A percentile compares a stretch with the other conserved stretches of the same genome.
These are phyloP conservation scores for Microcebus ravelobensis DNA, from an alignment of 2,113 vertebrate genomes.

Conservation along the genomic window DNA sequence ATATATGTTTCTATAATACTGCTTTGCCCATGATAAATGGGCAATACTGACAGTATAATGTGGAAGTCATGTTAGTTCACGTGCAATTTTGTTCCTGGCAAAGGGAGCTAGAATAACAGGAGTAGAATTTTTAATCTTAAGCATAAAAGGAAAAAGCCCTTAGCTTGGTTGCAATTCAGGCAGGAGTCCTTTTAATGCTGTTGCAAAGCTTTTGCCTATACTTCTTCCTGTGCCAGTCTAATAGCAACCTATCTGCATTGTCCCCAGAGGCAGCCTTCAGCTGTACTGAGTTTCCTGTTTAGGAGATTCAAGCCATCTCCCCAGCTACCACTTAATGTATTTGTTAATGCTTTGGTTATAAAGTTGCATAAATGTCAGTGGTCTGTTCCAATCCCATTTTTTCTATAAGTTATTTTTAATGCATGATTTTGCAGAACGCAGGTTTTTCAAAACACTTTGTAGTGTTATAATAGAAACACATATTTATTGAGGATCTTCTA, in stretches of 20 bases:
- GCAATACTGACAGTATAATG: background rate
- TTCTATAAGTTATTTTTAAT: constrained; percentile 21
- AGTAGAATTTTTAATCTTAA: constrained; percentile 38
- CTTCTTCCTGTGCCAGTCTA: background rate
- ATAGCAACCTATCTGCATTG: background rate
- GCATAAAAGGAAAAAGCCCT: background rate
- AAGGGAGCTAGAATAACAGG: background rate
- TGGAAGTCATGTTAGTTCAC: background rate
- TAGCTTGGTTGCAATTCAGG: background rate
- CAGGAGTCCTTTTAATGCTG: background rate
- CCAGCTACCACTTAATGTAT: background rate
- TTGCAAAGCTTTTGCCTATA: background rate
- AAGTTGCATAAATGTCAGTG: background rate
- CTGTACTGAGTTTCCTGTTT: background rate
- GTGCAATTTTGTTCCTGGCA: background rate
- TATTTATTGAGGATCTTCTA: background rate
- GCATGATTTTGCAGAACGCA: constrained; percentile 16
- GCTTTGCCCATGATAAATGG: background rate
- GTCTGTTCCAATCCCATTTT: background rate
- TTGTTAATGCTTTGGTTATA: background rate
- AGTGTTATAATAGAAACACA: background rate
- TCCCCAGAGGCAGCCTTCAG: background rate
- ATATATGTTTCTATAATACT: background rate
- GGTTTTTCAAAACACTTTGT: background rate
- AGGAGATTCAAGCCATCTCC: background rate